Base-by-base conservation (phyloP, 35 echinoderm and acorn worm genomes). In the Apostichopus parvimensis region DNA sequence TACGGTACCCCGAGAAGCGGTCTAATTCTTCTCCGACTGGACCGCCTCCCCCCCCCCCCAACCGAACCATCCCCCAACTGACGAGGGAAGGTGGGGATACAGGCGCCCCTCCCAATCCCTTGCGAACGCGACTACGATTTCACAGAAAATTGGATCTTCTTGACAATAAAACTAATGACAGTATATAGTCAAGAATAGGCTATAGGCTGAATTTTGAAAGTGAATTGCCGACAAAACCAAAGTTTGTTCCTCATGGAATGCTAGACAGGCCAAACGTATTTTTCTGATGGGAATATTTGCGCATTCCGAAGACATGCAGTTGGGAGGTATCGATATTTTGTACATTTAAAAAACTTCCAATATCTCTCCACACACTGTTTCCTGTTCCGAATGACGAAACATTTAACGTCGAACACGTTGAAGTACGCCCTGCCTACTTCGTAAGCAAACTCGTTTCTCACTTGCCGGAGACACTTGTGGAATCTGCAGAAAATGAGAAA, bases 251-350 rank as follows among this genome's bases (percentile, higher is more conserved):
- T 45, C 64, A 55, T 55, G 20, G 14, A 82, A 87, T 15, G 58
- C 64, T 21, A 87, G 6, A 9, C n/a, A 14, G 85, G 61, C 85
- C 58, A 87, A 17, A 87, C 26, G 64, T 87, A 87, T 71, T 87
- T 87, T 14, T 62, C 2, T 20, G 85, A 87, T 17, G 85, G 85
- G 25, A 87, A 87, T 17, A 71, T 13, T 65, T 87, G 85, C 59
- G 85, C 57, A 8, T 87, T 87, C 25, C 85, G n/a, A n/a, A 68
- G 58, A 57, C 85, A 87, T n/a, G 85, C 85, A 11, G 85, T 87
- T 9, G 54, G 53, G 17, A 71, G 57, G 23, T 87, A 45, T 23
- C 21, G 56, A 28, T 87, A 20, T 23, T 59, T 20, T 22, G n/a
- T 71, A 64, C 85, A 87, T 6, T 20, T 87, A 20, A 55, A 87